phyloP scores from a whole-genome alignment of 2,113 vertebrate species.

The Hippocampus guttulatus region DNA sequence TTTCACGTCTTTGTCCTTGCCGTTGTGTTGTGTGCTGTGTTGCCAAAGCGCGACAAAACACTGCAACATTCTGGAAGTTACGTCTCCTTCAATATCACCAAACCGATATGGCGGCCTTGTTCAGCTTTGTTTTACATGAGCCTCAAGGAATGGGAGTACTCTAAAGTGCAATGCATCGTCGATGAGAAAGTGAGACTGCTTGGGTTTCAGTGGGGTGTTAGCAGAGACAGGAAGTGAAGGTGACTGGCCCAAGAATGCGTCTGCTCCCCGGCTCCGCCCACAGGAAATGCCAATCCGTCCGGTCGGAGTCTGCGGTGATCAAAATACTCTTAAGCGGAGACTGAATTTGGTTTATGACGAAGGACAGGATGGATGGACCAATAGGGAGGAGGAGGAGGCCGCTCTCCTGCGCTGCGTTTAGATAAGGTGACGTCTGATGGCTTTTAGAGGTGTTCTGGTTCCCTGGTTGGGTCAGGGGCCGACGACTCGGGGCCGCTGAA shows the following conservation, averaged over 20 bases:
- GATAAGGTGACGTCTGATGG: conserved; percentile 51
- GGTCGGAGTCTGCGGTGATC: conserved; percentile 38
- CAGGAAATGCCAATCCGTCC: conserved; percentile 71
- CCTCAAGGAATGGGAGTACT: neutral
- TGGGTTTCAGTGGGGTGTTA: conserved; percentile 41
- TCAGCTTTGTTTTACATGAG: neutral
- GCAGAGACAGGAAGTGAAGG: conserved; percentile 69
- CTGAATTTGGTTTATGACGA: conserved; percentile 20
- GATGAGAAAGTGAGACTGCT: conserved; percentile 24
- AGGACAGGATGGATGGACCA: conserved; percentile 24
- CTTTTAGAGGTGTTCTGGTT: conserved; percentile 44
- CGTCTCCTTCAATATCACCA: neutral
- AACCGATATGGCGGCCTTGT: neutral
- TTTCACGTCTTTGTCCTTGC: too few species aligned
- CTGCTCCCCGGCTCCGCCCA: conserved; percentile 56
- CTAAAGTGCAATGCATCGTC: neutral
- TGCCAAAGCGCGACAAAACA: too few species aligned
- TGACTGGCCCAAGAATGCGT: conserved; percentile 69
- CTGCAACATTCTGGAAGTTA: too few species aligned
- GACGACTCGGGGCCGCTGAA: conserved; percentile 24
- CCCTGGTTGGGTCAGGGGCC: conserved; percentile 42
- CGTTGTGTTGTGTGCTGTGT: too few species aligned
- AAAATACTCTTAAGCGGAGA: conserved; percentile 28
- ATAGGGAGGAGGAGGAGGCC: conserved; percentile 22
- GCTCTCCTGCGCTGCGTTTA: conserved; percentile 28